Percentiles rank a stretch among this genome's conserved stretches.
phyloP scores from a whole-genome alignment of 2,888 invertebrate species.

The Pheosia gnoma region DNA sequence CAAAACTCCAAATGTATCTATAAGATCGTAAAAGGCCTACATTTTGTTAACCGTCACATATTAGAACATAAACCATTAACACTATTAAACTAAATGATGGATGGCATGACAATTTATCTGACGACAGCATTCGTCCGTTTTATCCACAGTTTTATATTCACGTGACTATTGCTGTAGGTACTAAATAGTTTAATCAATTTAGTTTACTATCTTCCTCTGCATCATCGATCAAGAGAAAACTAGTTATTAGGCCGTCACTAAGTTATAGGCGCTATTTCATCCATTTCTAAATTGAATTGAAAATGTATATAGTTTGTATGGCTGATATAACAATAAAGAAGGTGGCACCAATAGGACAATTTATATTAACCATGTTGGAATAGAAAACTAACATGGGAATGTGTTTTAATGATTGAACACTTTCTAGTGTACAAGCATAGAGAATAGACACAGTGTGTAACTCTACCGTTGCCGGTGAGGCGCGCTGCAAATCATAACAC shows the following conservation, averaged over 20 bases:
- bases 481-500: conserved; percentile 51
- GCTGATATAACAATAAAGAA: conserved; percentile 11
- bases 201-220: conserved; percentile 55
- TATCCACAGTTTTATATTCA: conserved; percentile 65
- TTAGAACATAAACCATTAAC: conserved; percentile 52
- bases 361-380: neutral
- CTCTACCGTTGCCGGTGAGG: conserved; percentile 25
- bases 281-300: conserved; percentile 51
- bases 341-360: neutral
- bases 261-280: conserved; percentile 55
- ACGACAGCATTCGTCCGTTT: conserved; percentile 58
- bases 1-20: neutral
- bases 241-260: conserved; percentile 60
- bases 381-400: conserved; percentile 17
- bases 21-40: neutral
- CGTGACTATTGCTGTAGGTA: conserved; percentile 54
- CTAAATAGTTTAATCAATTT: conserved; percentile 74
- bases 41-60: conserved; percentile 46
- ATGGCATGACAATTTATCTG: conserved; percentile 66
- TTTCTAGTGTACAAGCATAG: conserved; percentile 6
- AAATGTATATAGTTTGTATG: conserved; percentile 45
- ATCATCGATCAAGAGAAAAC: conserved; percentile 74
- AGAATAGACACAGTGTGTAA: conserved; percentile 25
- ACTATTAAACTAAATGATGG: conserved; percentile 60
- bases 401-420: conserved; percentile 26